Evolutionary conservation across 2,888 invertebrate genomes (phyloP), one percentile per base, ranked within the genome.

Genomic region (Sminthurides aquaticus): DNA sequence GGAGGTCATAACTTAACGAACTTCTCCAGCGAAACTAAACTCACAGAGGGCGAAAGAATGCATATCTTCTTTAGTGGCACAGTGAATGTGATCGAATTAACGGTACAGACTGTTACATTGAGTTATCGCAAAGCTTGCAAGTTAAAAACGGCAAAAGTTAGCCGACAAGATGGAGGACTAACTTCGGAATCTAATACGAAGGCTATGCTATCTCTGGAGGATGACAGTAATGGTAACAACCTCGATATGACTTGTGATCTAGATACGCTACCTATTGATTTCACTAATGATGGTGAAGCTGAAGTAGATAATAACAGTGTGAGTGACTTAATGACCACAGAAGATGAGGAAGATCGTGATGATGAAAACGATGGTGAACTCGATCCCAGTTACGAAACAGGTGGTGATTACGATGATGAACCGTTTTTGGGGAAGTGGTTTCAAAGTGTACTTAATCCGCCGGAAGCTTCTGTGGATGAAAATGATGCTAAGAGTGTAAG

Each of bases 371-470:
- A 69, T 24, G 62, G 60, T 27, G 65, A 67, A 11, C 24, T 49
- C 3, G 71, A 74, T 66, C 8, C 52, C n/a, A 63, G 57, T 52
- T 57, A 29, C 24, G 63, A 63, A 49, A 29, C 57, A n/a, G 55
- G 29, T 1, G 59, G 34, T 1, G 73, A 73, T 65, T 34, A 80
- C 66, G 81, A 81, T 67, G 79, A 79, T 78, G 91, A 92, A 79
- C 90, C 91, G 3, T 85, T 92, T 67, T 83, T 92, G 74, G 95
- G 95, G 0, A 86, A 91, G 72, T 95, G 94, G 94, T 92, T 96
- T 79, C 94, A 95, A 78, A 92, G 94, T 77, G 92, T 93, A 0
- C 81, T 95, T 15, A 90, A 91, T 26, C 91, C 92, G 1, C 86
- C 87, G 26, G 78, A 77, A 52, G 74, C 76, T 3, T 62, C 67